Conservation (phyloP, 2,888 invertebrate genomes). For the Nephrocerus scutellatus region DNA sequence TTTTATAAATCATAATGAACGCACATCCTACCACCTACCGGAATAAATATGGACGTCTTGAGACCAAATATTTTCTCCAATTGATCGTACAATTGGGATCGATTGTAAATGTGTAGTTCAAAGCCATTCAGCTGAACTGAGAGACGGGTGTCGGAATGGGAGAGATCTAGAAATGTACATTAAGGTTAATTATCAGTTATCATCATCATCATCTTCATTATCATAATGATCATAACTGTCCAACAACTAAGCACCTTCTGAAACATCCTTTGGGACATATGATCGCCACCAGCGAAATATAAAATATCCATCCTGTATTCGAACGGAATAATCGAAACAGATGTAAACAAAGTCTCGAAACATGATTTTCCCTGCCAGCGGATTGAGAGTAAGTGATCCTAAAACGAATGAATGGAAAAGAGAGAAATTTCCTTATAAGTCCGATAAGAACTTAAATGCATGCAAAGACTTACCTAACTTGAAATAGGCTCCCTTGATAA, state of each 20-base stretch:
- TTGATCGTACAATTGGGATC: conserved; percentile 77
- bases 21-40: conserved; percentile 28
- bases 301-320: conserved; percentile 93
- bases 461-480: conserved; percentile 77
- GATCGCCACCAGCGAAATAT: conserved; percentile 98
- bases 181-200: not conserved
- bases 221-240: not conserved
- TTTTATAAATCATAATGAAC: not conserved
- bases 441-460: conserved; percentile 9
- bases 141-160: conserved; percentile 87
- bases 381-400: conserved; percentile 92
- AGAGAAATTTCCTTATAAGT: not conserved
- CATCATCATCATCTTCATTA: conserved; percentile 1
- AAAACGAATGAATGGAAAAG: conserved; percentile 40
- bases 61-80: conserved; percentile 84
- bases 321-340: conserved; percentile 84
- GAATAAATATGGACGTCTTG: conserved; percentile 66
- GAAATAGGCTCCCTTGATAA: conserved; percentile 78
- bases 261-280: conserved; percentile 89
- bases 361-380: conserved; percentile 98
- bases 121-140: conserved; percentile 89
- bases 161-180: conserved; percentile 63
- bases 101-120: conserved; percentile 91
- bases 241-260: conserved; percentile 63
- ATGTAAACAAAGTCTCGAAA: conserved; percentile 92